Evolutionary conservation across 2,888 invertebrate genomes (phyloP), one percentile per base, ranked within the genome.

Genomic region (Chloroclystis v-ata): DNA sequence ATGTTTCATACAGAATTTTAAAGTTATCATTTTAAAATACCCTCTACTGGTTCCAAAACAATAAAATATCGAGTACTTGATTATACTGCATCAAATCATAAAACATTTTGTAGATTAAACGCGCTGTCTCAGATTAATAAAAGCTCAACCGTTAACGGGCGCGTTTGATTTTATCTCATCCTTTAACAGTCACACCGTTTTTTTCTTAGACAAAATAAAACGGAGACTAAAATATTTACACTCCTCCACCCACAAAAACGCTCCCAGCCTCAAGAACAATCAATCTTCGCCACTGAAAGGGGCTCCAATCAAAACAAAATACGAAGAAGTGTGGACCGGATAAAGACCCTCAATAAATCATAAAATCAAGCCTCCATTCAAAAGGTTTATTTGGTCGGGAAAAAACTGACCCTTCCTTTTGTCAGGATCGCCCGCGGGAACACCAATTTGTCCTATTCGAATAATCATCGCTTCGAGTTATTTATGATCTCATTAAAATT

Each of bases 241-340:
- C 76, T 77, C 67, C 55, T 69, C 67, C 72, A 75, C 75, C 79
- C 72, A 82, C 81, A 79, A 81, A 82, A 82, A 79, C 83, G 81
- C 81, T 76, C 78, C 81, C 80, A 80, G 75, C 75, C 75, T 72
- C 70, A 71, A 78, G 77, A 83, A 86, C 85, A 84, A 87, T 86
- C 84, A 84, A 87, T 87, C 86, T 86, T 82, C 71, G 69, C 62
- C 47, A 64, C 73, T 82, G 78, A 84, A 83, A 84, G 84, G 76
- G 78, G 72, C 80, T 78, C 81, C 85, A 86, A 85, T 87, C 86
- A 85, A 85, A 87, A 87, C 78, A 86, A 76, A 84, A 80, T 80
- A 81, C 77, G 73, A 67, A 75, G 83, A 76, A 81, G 78, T 76
- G 72, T 73, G 64, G 72, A 69, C 72, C 71, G 77, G 73, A 84